Conservation (phyloP, 2,888 invertebrate genomes). For the Drosophila tanythrix region DNA sequence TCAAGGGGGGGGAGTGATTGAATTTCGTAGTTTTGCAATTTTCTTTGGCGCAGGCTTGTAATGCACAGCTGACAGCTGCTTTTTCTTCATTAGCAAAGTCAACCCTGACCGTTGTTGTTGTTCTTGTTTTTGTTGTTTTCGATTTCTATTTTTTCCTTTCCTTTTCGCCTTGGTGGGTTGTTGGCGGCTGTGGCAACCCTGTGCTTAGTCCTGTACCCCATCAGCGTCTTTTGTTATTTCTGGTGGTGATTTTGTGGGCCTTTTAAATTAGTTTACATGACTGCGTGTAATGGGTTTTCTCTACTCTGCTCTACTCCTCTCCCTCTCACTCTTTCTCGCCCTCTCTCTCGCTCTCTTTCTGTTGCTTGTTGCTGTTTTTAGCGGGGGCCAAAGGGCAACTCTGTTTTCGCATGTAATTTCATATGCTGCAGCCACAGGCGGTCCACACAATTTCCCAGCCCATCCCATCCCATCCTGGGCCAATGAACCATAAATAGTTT, state of each 20-base stretch:
- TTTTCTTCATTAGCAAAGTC: slow-evolving; percentile 80
- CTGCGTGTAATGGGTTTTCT: slow-evolving; percentile 75
- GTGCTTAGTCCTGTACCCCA: slow-evolving; percentile 16
- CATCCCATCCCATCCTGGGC: slow-evolving; percentile 25
- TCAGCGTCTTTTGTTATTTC: slow-evolving; percentile 57
- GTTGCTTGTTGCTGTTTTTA: slow-evolving; percentile 30
- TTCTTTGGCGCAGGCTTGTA: slow-evolving; percentile 69
- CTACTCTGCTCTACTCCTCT: background rate
- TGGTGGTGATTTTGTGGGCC: slow-evolving; percentile 79
- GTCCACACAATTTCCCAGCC: slow-evolving; percentile 29
- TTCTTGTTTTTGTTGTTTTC: background rate
- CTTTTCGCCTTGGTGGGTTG: background rate
- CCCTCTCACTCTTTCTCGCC: background rate
- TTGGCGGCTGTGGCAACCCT: slow-evolving; percentile 16
- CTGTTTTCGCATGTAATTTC: slow-evolving; percentile 60
- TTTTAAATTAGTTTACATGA: slow-evolving; percentile 80
- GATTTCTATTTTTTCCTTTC: background rate
- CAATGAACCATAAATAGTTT: slow-evolving; percentile 69
- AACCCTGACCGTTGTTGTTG: slow-evolving; percentile 62
- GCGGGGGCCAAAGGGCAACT: slow-evolving; percentile 23
- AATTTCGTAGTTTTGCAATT: slow-evolving; percentile 80
- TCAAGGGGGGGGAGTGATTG: slow-evolving; percentile 58
- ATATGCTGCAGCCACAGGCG: slow-evolving; percentile 72
- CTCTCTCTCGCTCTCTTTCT: background rate
- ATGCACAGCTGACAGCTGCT: slow-evolving; percentile 81